phyloP scores from a whole-genome alignment of 2,113 vertebrate genomes.

The Falcunculus frontatus region DNA sequence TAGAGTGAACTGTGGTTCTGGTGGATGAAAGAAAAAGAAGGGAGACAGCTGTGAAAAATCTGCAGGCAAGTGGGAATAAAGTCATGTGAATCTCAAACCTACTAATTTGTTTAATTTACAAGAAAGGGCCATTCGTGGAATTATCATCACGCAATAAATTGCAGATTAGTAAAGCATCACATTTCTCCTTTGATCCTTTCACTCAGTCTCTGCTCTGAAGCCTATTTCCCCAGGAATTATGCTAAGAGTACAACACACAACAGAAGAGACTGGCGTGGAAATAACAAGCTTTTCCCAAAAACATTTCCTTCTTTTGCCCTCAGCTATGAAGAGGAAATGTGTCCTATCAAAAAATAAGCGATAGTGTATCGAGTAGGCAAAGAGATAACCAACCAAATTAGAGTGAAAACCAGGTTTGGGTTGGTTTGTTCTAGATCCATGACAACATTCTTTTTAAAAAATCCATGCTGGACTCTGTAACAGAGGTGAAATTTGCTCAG shows the following conservation, averaged over 20 bases:
- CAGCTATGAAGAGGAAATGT: background rate
- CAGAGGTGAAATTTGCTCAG: background rate
- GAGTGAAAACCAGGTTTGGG: background rate
- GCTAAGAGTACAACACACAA: background rate
- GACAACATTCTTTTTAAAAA: background rate
- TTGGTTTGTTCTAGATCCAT: background rate
- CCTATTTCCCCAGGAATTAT: background rate
- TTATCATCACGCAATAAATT: background rate
- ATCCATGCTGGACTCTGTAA: background rate
- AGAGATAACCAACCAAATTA: background rate
- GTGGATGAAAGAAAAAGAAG: background rate
- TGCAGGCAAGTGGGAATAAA: background rate
- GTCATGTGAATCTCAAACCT: background rate
- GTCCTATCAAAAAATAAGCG: background rate
- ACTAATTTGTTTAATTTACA: background rate
- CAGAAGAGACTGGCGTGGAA: background rate
- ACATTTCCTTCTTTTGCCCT: background rate
- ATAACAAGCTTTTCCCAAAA: background rate
- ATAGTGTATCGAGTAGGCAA: fast-evolving
- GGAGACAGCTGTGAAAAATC: background rate
- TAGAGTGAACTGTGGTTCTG: background rate
- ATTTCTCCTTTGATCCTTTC: background rate
- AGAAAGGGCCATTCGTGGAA: background rate
- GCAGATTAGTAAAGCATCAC: background rate
- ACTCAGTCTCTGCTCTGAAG: background rate